Conservation (phyloP, 2,113 vertebrate species). For the Tachysurus fulvidraco region DNA sequence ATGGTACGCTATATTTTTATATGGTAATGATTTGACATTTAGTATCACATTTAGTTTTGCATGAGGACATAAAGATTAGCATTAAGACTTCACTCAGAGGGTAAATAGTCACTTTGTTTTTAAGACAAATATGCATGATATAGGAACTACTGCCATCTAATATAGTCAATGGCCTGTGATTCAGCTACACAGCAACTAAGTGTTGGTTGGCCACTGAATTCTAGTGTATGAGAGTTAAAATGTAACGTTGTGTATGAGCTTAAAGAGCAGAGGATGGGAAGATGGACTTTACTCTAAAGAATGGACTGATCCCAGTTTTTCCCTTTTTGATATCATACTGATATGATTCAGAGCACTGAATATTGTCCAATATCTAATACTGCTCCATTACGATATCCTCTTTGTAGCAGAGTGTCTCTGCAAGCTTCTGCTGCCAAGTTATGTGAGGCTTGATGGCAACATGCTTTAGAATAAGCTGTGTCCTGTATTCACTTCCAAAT, state of each 20-base stretch:
- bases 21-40: constrained; percentile 42
- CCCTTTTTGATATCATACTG: not conserved
- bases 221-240: not conserved
- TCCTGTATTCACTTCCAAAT: not conserved
- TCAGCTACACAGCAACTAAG: no score
- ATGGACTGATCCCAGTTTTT: not conserved
- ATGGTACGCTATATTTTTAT: constrained; percentile 42
- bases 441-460: not conserved
- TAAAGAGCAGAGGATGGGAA: not conserved
- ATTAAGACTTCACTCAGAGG: constrained; percentile 9
- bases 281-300: not conserved
- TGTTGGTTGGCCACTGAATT: not conserved
- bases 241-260: not conserved
- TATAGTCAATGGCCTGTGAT: not conserved
- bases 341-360: not conserved
- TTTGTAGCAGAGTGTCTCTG: not conserved
- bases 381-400: not conserved
- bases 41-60: constrained; percentile 4
- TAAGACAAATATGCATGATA: not conserved
- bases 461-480: not conserved
- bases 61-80: constrained; percentile 14
- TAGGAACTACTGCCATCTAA: not conserved
- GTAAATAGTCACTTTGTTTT: not conserved
- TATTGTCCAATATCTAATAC: not conserved
- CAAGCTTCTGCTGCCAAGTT: not conserved